phyloP scores from a whole-genome alignment of 2,888 invertebrate species.

The Syritta pipiens region DNA sequence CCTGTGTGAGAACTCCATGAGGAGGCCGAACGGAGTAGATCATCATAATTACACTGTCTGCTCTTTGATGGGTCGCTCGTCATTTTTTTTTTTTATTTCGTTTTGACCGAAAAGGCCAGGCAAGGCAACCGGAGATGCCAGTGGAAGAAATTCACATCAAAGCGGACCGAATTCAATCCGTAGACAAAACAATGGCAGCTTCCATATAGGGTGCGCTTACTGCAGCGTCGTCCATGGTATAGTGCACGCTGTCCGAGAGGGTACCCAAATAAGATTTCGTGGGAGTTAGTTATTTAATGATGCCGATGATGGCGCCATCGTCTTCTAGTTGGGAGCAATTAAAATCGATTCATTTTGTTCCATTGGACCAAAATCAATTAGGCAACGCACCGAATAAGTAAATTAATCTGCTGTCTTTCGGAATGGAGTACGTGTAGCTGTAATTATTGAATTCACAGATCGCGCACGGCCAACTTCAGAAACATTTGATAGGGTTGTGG shows the following conservation, averaged over 20 bases:
- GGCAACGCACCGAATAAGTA: constrained; percentile 59
- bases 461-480: not conserved
- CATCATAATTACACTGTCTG: constrained; percentile 72
- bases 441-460: constrained; percentile 33
- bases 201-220: constrained; percentile 69
- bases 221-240: constrained; percentile 53
- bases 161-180: constrained; percentile 67
- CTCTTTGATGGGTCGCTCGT: constrained; percentile 68
- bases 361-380: constrained; percentile 65
- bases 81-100: constrained; percentile 51
- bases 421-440: constrained; percentile 17
- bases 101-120: constrained; percentile 47
- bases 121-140: constrained; percentile 63
- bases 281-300: constrained; percentile 65
- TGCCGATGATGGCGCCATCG: constrained; percentile 69
- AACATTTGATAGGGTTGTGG: constrained; percentile 2
- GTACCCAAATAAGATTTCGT: constrained; percentile 64
- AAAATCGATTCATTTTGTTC: constrained; percentile 68
- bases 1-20: constrained; percentile 68
- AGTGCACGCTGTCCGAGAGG: constrained; percentile 49
- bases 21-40: constrained; percentile 70
- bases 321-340: constrained; percentile 68
- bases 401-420: constrained; percentile 54
- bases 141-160: constrained; percentile 67
- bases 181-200: constrained; percentile 68